Evolutionary conservation across 2,888 invertebrate genomes (phyloP), one percentile per base, ranked within the genome.

Genomic region (Xestia c-nigrum): DNA sequence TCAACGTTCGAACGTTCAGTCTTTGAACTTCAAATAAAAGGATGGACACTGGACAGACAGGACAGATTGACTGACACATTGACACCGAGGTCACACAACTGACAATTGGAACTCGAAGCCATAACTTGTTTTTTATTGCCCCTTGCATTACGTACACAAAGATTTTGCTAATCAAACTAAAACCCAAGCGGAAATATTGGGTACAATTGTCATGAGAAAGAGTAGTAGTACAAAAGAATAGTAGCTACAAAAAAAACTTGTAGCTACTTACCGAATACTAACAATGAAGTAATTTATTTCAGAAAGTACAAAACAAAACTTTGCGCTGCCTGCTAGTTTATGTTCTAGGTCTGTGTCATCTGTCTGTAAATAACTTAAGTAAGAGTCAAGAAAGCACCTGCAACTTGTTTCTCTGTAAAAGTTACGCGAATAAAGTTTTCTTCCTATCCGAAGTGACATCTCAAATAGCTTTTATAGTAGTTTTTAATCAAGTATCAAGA

Each of bases 1-100:
- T 55, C 43, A 46, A 71, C 55, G 43, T 69, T 46, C 55, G 72
- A 43, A 70, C 52, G n/a, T 64, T 43, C 7, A n/a, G 10, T 43
- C 31, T 38, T 38, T 46, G 46, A 46, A 57, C 19, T 43, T 21
- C 67, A 10, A 47, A 40, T 43, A 14, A 31, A 76, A 76, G 47
- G 31, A 19, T 67, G 47, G 50, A 40, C 57, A 10, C 59, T 43
- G n/a, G n/a, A 31, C 31, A 31, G 31, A 31, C 3, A 31, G 31
- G 31, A 2, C 31, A 31, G 40, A 50, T n/a, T 76, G 67, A 50
- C 47, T 43, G 76, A 76, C 77, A 77, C n/a, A 69, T 76, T 76
- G 68, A 76, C 40, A 43, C n/a, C 31, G 59, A 64, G 50, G 59
- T 59, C 59, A 43, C 50, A n/a, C 24, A 65, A 40, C 24, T 24